Conservation (phyloP, 2,113 vertebrate genomes). For the Crotalus helleri region DNA sequence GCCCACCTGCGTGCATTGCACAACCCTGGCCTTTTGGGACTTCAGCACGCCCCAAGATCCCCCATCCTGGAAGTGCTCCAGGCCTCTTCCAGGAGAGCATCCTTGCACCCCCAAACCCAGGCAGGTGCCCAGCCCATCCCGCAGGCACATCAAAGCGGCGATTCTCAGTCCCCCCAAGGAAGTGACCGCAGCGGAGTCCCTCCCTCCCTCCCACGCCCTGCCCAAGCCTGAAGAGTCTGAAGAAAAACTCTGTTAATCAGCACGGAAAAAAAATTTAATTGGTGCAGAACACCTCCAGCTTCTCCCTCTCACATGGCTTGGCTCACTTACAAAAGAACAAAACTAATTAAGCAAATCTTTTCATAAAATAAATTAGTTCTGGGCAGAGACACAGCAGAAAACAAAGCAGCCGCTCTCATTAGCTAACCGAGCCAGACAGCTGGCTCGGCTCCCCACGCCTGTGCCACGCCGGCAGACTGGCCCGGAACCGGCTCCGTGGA, state of each 20-base stretch:
- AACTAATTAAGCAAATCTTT: not conserved
- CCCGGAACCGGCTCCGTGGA: not conserved
- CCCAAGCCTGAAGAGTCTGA: not conserved
- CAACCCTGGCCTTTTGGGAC: not conserved
- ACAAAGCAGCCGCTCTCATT: not conserved
- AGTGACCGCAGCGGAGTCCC: not conserved
- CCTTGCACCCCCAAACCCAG: not conserved
- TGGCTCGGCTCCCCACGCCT: not conserved
- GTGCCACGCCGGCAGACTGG: not conserved
- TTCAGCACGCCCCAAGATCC: not conserved
- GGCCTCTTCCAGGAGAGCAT: not conserved
- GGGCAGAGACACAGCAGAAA: not conserved
- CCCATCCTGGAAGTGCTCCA: not conserved
- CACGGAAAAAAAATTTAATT: not conserved
- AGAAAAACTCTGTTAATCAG: constrained; percentile 14
- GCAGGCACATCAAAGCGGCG: not conserved
- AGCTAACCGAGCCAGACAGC: fast-evolving
- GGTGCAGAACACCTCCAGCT: not conserved
- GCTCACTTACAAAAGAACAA: not conserved
- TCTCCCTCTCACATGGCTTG: not conserved
- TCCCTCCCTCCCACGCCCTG: not conserved
- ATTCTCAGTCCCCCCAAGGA: not conserved
- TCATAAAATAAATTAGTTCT: not conserved
- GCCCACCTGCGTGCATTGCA: not conserved
- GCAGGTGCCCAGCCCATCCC: not conserved